Percentiles rank a stretch among this genome's conserved stretches.
These are phyloP conservation scores for Callinectes sapidus DNA, from an alignment of 2,888 invertebrate species.

Conservation along the genomic window DNA sequence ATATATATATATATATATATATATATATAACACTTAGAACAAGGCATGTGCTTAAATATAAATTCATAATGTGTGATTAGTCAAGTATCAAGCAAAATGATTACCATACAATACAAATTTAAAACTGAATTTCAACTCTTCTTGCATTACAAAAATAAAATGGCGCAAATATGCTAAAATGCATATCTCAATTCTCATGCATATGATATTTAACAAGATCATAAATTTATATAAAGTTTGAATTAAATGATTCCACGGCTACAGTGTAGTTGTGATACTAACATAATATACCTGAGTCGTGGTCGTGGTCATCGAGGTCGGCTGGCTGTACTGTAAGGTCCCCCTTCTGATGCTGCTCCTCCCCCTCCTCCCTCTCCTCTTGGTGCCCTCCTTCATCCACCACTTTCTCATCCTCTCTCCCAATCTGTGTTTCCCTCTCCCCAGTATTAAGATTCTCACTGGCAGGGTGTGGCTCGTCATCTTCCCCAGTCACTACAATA, in stretches of 20 bases:
- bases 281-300: slow-evolving; percentile 72
- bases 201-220: background rate
- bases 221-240: background rate
- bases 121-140: background rate
- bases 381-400: slow-evolving; percentile 10
- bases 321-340: slow-evolving; percentile 63
- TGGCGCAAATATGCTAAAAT: background rate
- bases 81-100: background rate
- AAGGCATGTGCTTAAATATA: background rate
- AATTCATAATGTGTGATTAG: background rate
- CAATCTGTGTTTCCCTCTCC: slow-evolving; percentile 30
- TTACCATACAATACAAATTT: background rate
- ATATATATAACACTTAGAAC: background rate
- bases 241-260: slow-evolving; percentile 29
- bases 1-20: too few species aligned
- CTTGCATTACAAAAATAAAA: background rate
- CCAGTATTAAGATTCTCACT: slow-evolving; percentile 38
- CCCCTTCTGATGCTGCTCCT: slow-evolving; percentile 39
- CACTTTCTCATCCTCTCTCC: background rate
- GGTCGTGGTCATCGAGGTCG: slow-evolving; percentile 68
- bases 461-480: slow-evolving; percentile 48
- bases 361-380: slow-evolving; percentile 42
- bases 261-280: slow-evolving; percentile 68
- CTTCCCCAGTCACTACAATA: slow-evolving; percentile 65
- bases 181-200: background rate